These are phyloP conservation scores for Hermetia illucens DNA, from an alignment of 1,140 invertebrate species.

Conservation along the genomic window DNA sequence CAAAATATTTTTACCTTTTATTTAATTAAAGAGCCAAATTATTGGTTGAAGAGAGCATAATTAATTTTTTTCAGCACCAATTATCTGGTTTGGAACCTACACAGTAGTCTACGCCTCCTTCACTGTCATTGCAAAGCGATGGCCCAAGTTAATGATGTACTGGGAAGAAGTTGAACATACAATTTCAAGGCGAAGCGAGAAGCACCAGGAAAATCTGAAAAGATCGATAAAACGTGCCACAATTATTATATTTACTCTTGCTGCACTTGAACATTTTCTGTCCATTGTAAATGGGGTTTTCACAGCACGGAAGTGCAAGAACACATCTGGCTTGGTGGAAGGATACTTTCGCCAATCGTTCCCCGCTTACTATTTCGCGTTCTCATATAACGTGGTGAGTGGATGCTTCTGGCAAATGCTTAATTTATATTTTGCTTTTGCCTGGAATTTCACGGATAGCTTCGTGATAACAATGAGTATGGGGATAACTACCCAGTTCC, in stretches of 20 bases:
- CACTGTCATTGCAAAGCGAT: constrained; percentile 21
- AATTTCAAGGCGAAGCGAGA: background rate
- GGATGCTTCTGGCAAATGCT: constrained; percentile 15
- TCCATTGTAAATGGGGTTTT: background rate
- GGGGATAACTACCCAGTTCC: constrained; percentile 36
- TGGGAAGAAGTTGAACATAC: constrained; percentile 14
- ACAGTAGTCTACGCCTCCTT: background rate
- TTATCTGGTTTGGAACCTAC: background rate
- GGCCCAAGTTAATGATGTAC: constrained; percentile 10
- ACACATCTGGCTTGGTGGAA: background rate
- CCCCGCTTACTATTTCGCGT: background rate
- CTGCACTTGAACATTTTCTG: background rate
- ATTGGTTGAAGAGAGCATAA: background rate
- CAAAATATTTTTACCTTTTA: background rate
- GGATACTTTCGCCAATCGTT: background rate
- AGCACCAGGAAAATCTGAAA: background rate
- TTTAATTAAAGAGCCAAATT: background rate
- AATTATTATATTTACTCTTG: background rate
- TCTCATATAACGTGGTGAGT: background rate
- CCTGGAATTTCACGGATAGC: constrained; percentile 45
- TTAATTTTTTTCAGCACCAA: background rate
- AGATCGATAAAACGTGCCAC: background rate
- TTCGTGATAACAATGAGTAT: constrained; percentile 41
- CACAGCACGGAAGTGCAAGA: background rate
- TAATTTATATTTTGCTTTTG: constrained; percentile 42